These are phyloP conservation scores for Hoplias malabaricus DNA, from an alignment of 2,113 vertebrate species.

Conservation along the genomic window DNA sequence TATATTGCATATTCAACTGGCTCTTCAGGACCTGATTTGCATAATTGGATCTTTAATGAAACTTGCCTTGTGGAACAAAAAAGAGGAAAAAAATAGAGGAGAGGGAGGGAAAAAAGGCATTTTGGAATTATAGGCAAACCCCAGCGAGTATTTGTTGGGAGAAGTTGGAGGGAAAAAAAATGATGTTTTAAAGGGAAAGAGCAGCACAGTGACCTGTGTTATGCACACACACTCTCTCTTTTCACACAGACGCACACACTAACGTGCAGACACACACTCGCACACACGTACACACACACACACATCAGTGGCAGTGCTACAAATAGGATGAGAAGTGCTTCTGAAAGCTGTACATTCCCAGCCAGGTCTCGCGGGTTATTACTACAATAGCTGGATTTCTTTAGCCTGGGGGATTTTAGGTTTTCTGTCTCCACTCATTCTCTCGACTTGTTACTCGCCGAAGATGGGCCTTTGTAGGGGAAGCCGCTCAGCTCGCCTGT, in stretches of 20 bases:
- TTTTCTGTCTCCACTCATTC: slow-evolving; percentile 78
- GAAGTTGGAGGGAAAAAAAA: slow-evolving; percentile 71
- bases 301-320: slow-evolving; percentile 81
- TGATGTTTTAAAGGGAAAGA: slow-evolving; percentile 59
- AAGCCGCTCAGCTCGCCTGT: slow-evolving; percentile 67
- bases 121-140: slow-evolving; percentile 50
- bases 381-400: slow-evolving; percentile 84
- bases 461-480: slow-evolving; percentile 78
- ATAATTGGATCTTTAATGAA: slow-evolving; percentile 97
- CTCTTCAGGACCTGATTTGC: slow-evolving; percentile 87
- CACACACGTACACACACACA: slow-evolving; percentile 50
- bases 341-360: slow-evolving; percentile 84
- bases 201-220: slow-evolving; percentile 64
- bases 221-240: slow-evolving; percentile 38
- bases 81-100: slow-evolving; percentile 60
- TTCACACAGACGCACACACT: slow-evolving; percentile 37
- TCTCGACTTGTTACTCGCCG: slow-evolving; percentile 77
- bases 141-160: slow-evolving; percentile 58
- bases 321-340: slow-evolving; percentile 84
- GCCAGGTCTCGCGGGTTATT: slow-evolving; percentile 84
- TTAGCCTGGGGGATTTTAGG: slow-evolving; percentile 79
- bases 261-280: slow-evolving; percentile 30
- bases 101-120: slow-evolving; percentile 39
- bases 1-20: slow-evolving; percentile 85
- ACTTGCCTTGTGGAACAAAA: slow-evolving; percentile 83